These are phyloP conservation scores for Ophion ellenae DNA, from an alignment of 2,888 invertebrate genomes.

Conservation along the genomic window DNA sequence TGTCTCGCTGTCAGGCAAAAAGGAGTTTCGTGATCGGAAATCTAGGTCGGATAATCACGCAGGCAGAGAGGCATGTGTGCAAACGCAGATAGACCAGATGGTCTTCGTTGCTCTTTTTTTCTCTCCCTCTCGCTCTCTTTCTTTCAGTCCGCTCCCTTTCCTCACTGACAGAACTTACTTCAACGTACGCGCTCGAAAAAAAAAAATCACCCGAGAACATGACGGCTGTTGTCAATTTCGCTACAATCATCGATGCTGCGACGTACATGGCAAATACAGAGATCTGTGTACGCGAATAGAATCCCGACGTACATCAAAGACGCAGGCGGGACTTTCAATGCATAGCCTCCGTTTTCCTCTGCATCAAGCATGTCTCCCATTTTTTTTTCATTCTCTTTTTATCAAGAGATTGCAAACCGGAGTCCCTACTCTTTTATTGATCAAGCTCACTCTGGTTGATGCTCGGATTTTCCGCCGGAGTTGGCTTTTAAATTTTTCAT, in stretches of 20 bases:
- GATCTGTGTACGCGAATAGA: slow-evolving; percentile 3
- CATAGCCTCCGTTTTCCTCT: neutral
- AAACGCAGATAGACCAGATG: slow-evolving; percentile 50
- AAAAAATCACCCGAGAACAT: slow-evolving; percentile 31
- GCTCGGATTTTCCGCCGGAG: too few species aligned
- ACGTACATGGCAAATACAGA: slow-evolving; percentile 44
- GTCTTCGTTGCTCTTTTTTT: slow-evolving; percentile 27
- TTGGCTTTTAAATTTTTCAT: too few species aligned
- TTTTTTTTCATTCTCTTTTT: too few species aligned
- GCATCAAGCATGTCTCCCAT: too few species aligned
- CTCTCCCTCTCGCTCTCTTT: slow-evolving; percentile 19
- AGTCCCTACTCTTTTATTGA: too few species aligned
- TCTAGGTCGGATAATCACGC: slow-evolving; percentile 67
- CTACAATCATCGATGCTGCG: slow-evolving; percentile 57
- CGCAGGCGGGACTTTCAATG: neutral
- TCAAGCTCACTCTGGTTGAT: too few species aligned
- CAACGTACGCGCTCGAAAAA: slow-evolving; percentile 30
- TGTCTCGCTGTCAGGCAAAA: slow-evolving; percentile 33
- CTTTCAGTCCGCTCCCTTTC: neutral
- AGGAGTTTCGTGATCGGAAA: slow-evolving; percentile 65
- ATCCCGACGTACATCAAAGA: slow-evolving; percentile 2
- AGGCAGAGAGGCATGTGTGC: slow-evolving; percentile 41
- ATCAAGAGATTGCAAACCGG: too few species aligned
- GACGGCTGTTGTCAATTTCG: slow-evolving; percentile 61
- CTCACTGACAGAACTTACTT: slow-evolving; percentile 17